Percentiles rank a stretch among this genome's conserved stretches.
These are phyloP conservation scores for Alligator mississippiensis DNA, from an alignment of 2,113 vertebrate species.

Conservation along the genomic window DNA sequence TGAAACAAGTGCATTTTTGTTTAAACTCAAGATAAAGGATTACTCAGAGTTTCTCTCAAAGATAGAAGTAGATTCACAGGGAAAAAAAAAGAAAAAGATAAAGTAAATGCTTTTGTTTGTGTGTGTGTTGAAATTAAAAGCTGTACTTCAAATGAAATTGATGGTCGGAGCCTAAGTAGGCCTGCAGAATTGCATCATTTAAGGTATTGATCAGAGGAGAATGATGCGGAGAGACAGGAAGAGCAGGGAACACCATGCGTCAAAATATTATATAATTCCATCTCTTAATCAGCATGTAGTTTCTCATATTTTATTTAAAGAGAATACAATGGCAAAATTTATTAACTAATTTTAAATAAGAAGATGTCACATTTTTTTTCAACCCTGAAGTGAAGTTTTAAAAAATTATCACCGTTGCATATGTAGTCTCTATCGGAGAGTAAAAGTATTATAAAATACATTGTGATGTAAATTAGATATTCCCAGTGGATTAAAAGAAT, in stretches of 20 bases:
- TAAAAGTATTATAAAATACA: conserved; percentile 14
- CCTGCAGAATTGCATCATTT: conserved; percentile 47
- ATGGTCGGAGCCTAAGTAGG: background rate
- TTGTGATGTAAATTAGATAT: conserved; percentile 50
- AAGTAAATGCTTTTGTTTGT: background rate
- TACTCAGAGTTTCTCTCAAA: background rate
- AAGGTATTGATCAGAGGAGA: background rate
- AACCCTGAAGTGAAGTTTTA: conserved; percentile 4
- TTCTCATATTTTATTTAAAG: background rate
- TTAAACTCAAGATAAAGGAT: background rate
- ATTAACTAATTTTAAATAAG: conserved; percentile 38
- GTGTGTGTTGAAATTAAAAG: background rate
- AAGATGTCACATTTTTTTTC: conserved; percentile 31
- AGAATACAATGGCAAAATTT: background rate
- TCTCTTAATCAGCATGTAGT: background rate
- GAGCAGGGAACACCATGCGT: background rate
- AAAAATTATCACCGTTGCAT: background rate
- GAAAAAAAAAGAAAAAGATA: background rate
- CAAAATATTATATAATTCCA: background rate
- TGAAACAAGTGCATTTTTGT: background rate
- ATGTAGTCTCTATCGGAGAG: conserved; percentile 18
- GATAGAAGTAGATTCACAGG: background rate
- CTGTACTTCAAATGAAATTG: conserved; percentile 22
- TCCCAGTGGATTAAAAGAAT: conserved; percentile 40
- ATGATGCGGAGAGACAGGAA: conserved; percentile 12